These are phyloP conservation scores for Drosophila mimica DNA, from an alignment of 2,888 invertebrate species.

Conservation along the genomic window DNA sequence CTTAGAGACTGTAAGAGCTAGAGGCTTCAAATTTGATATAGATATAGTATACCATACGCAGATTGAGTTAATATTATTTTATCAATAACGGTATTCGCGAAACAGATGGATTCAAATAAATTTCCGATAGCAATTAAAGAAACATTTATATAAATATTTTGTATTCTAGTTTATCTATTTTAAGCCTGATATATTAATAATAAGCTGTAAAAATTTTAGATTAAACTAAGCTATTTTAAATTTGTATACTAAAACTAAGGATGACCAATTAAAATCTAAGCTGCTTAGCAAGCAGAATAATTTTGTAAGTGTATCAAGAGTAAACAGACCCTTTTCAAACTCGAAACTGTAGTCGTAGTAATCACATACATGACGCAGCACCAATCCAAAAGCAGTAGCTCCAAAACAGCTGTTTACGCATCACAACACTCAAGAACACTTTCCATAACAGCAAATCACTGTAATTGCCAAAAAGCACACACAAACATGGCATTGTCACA, in stretches of 20 bases:
- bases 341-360: not conserved
- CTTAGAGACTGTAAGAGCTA: not conserved
- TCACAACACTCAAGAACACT: slow-evolving; percentile 32
- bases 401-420: slow-evolving; percentile 14
- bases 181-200: not conserved
- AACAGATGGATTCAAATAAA: not conserved
- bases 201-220: too few relatives aligned
- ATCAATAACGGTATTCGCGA: not conserved
- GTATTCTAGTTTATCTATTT: not conserved
- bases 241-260: not conserved
- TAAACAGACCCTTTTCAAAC: not conserved
- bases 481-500: slow-evolving; percentile 44
- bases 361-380: slow-evolving; percentile 18
- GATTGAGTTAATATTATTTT: not conserved
- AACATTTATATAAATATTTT: not conserved
- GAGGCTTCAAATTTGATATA: not conserved
- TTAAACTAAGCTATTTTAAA: not conserved
- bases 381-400: not conserved
- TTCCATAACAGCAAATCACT: slow-evolving; percentile 47
- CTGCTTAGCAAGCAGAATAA: not conserved
- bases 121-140: not conserved
- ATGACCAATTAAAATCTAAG: not conserved
- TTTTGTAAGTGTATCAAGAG: not conserved
- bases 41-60: not conserved
- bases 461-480: slow-evolving; percentile 52